phyloP scores from a whole-genome alignment of 2,797 vertebrate species.

The Ibycter americanus region DNA sequence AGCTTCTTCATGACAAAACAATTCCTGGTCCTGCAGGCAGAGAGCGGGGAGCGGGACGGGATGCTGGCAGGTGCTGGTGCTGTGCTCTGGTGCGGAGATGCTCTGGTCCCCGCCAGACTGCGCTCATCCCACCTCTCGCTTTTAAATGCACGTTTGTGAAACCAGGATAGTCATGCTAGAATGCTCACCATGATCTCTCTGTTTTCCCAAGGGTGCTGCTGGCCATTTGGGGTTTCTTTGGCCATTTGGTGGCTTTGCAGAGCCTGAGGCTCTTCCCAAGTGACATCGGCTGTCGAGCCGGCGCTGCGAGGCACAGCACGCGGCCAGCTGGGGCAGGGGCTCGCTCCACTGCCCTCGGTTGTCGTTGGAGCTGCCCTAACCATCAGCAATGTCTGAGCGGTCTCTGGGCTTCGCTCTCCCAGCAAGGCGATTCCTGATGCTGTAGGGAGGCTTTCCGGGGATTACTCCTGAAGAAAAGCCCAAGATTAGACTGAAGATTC shows the following conservation, averaged over 20 bases:
- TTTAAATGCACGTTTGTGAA: neutral
- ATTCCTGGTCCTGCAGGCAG: neutral
- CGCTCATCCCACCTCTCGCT: fast-evolving
- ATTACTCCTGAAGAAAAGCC: neutral
- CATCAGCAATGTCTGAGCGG: fast-evolving
- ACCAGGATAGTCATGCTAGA: too few relatives aligned
- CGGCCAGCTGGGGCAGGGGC: neutral
- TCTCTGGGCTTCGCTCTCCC: neutral
- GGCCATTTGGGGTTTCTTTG: neutral
- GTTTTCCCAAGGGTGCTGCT: neutral
- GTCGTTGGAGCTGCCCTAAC: neutral
- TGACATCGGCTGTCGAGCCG: too few relatives aligned
- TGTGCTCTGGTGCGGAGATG: neutral
- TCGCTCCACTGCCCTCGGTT: fast-evolving
- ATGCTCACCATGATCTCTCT: neutral
- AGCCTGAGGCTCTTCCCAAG: neutral
- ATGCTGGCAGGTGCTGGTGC: neutral
- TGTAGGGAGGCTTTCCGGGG: neutral
- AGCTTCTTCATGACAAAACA: fast-evolving
- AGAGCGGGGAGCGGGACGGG: fast-evolving
- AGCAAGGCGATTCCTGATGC: neutral
- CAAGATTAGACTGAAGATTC: neutral
- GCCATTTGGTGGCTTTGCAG: neutral
- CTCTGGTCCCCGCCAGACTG: neutral
- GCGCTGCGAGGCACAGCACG: fast-evolving